Evolutionary conservation across 2,113 vertebrate species (phyloP), one percentile per base, ranked within the genome.

Genomic region (Symphodus melops): DNA sequence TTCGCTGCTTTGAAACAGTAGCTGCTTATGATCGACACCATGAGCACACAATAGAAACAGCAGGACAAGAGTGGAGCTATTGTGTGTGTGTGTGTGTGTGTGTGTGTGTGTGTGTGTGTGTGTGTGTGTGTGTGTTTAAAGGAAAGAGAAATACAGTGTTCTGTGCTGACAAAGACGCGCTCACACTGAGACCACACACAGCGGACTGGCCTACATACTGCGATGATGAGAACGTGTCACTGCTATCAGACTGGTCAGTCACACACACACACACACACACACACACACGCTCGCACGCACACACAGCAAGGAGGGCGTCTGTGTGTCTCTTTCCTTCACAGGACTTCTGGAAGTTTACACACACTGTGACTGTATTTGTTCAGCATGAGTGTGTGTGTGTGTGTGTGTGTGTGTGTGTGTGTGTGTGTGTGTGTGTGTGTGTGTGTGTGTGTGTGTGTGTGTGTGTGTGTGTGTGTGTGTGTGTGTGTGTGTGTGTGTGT

Each of bases 141-240:
- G 13, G 42, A 37, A 46, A 21, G 25, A 36, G n/a, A 36, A 56
- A 25, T 17, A 28, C 44, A 33, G n/a, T n/a, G 33, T 49, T 33
- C 16, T 39, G 48, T 33, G 20, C 25, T 25, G 41, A 58, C 11
- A 33, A 33, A 44, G 58, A 60, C 51, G 28, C 25, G 33, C 44
- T 46, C 41, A 42, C 56, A 39, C 20, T 23, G 8, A 55, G 83
- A 77, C 78, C 77, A 81, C 77, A 86, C 81, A 76, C 46, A 33
- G 54, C 1, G 52, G 0, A 23, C 37, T 59, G 72, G 44, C 58
- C 75, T 56, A 61, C 84, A 21, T 44, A n/a, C 4, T 51, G 41
- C 2, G 17, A 54, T 37, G 46, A 55, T 48, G 60, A 39, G 53
- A 62, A 41, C 23, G 10, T 62, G 63, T 69, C 49, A 46, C 12